Conservation (phyloP, 2,888 invertebrate genomes). For the Sphinx pinastri region DNA sequence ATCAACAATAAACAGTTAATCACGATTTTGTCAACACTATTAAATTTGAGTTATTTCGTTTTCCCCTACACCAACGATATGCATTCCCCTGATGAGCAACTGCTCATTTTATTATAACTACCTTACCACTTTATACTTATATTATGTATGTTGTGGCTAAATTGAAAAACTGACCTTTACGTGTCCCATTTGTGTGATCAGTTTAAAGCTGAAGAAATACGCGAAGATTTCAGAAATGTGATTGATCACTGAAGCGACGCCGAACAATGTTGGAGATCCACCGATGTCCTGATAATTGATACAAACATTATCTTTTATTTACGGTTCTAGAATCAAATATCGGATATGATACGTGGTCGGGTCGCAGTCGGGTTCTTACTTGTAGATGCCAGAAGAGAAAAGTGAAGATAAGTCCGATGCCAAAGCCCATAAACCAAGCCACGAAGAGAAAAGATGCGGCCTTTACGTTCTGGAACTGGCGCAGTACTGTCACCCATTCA, state of each 20-base stretch:
- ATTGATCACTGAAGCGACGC: conserved; percentile 99
- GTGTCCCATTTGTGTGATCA: conserved; percentile 97
- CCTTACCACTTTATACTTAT: no score
- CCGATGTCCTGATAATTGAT: conserved; percentile 90
- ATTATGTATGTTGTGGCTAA: no score
- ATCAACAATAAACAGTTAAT: no score
- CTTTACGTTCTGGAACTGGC: conserved; percentile 94
- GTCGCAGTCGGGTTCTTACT: conserved; percentile 71
- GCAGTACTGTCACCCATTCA: conserved; percentile 96
- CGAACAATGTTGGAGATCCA: conserved; percentile 98
- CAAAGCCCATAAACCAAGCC: conserved; percentile 99
- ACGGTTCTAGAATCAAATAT: no score
- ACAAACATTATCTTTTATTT: not conserved
- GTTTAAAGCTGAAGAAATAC: conserved; percentile 98
- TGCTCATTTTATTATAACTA: no score
- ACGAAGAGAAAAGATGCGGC: conserved; percentile 97
- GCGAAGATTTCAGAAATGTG: conserved; percentile 99
- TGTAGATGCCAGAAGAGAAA: conserved; percentile 99
- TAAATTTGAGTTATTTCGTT: no score
- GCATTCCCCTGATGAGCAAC: no score
- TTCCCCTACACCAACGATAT: no score
- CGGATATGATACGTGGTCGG: no score
- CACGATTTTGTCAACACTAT: no score
- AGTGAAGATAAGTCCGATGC: conserved; percentile 98
- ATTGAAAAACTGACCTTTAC: conserved; percentile 87